These are phyloP conservation scores for Apomyelois bistriatella DNA, from an alignment of 2,888 invertebrate genomes.

Conservation along the genomic window DNA sequence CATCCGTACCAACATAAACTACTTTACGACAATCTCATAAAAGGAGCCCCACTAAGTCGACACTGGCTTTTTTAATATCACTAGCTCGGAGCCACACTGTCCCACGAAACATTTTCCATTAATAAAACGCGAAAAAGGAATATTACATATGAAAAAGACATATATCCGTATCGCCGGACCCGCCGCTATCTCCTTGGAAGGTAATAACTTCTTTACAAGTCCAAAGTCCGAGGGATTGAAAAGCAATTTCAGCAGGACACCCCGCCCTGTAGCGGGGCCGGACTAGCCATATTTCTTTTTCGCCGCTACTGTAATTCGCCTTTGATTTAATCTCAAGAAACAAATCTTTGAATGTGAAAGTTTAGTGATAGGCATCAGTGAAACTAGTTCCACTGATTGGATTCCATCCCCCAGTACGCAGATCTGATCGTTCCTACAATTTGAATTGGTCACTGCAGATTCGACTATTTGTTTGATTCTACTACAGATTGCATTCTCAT, in stretches of 20 bases:
- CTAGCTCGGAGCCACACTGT: constrained; percentile 68
- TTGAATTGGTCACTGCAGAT: constrained; percentile 69
- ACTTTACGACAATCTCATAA: constrained; percentile 68
- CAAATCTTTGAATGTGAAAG: constrained; percentile 80
- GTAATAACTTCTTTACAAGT: constrained; percentile 82
- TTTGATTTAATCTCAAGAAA: constrained; percentile 80
- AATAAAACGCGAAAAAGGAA: constrained; percentile 81
- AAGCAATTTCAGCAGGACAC: constrained; percentile 81
- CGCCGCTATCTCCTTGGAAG: constrained; percentile 79
- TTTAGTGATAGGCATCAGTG: constrained; percentile 77
- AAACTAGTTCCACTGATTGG: constrained; percentile 77
- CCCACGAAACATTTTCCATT: constrained; percentile 80
- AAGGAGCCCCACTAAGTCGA: constrained; percentile 65
- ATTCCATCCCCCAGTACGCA: constrained; percentile 58
- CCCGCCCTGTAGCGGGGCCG: constrained; percentile 72
- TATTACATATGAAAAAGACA: constrained; percentile 80
- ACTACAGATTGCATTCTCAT: constrained; percentile 71
- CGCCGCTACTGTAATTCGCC: constrained; percentile 79
- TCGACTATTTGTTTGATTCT: constrained; percentile 70
- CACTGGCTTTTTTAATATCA: constrained; percentile 71
- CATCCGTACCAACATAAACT: constrained; percentile 48
- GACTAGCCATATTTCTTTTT: constrained; percentile 78
- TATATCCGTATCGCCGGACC: constrained; percentile 79
- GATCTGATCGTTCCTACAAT: constrained; percentile 56
- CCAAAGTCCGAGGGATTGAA: constrained; percentile 82